Evolutionary conservation across 2,113 vertebrate species (phyloP).

Genomic region (Chroicocephalus ridibundus): DNA sequence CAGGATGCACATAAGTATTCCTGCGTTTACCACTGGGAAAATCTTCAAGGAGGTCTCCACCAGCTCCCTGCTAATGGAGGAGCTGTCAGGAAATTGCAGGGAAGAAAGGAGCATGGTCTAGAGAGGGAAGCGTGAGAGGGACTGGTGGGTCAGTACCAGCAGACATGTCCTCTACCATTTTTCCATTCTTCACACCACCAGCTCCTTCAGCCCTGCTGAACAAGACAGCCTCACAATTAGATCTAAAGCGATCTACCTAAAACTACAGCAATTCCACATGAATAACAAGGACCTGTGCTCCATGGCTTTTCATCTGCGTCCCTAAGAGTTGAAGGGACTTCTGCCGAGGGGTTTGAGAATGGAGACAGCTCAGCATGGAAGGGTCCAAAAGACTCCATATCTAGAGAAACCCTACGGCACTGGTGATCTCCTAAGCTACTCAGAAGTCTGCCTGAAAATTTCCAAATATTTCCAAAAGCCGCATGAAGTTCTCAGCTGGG

Average conservation of each 20-base stretch:
- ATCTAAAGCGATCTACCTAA: background rate
- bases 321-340: background rate
- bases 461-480: background rate
- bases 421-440: background rate
- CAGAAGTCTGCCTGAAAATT: background rate
- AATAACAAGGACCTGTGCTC: background rate
- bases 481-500: background rate
- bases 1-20: background rate
- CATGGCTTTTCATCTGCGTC: background rate
- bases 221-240: background rate
- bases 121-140: background rate
- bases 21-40: background rate
- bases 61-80: background rate
- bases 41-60: background rate
- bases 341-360: background rate
- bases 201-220: background rate
- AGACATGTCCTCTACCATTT: background rate
- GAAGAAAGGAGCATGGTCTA: background rate
- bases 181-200: background rate
- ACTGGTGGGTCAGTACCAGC: background rate
- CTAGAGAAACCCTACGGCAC: background rate
- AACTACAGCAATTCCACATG: background rate
- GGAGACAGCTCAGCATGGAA: background rate
- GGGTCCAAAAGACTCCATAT: background rate
- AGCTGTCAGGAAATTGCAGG: background rate